Evolutionary conservation across 2,888 invertebrate genomes (phyloP).

Genomic region (Eristalis intricaria): DNA sequence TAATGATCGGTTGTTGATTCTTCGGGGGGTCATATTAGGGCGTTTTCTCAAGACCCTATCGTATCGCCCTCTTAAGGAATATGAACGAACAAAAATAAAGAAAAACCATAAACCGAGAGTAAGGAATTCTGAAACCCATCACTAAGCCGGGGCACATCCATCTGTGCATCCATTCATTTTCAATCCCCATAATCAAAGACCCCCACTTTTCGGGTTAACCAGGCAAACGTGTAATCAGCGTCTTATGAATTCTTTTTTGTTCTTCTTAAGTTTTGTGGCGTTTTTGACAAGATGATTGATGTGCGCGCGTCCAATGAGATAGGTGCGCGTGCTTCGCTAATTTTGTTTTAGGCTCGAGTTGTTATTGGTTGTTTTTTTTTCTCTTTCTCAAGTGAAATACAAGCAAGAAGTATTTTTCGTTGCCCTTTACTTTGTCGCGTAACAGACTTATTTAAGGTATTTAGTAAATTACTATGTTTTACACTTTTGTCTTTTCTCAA

Average conservation of each 20-base stretch:
- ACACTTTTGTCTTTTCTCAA: background rate
- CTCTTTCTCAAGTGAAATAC: too few species aligned
- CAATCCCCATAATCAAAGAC: constrained; percentile 70
- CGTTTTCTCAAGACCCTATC: constrained; percentile 73
- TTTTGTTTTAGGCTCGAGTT: constrained; percentile 65
- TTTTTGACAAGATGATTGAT: constrained; percentile 76
- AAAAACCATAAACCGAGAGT: background rate
- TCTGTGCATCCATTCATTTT: constrained; percentile 69
- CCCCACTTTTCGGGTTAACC: constrained; percentile 65
- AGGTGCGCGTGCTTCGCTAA: constrained; percentile 74
- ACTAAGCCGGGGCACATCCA: constrained; percentile 23
- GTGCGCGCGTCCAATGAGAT: constrained; percentile 73
- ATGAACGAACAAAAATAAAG: background rate
- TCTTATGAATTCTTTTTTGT: background rate
- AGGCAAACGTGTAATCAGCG: constrained; percentile 66
- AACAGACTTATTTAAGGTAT: constrained; percentile 8
- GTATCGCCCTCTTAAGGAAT: constrained; percentile 52
- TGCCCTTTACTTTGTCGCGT: constrained; percentile 31
- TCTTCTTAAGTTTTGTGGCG: constrained; percentile 60
- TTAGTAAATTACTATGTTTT: background rate
- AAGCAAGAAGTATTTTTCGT: too few species aligned
- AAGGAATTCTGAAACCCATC: constrained; percentile 45
- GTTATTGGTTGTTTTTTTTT: constrained; percentile 5
- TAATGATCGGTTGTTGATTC: constrained; percentile 71
- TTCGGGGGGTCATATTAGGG: constrained; percentile 71